A percentile compares a stretch with the other conserved stretches of the same genome.
These are phyloP conservation scores for Coluber constrictor DNA, from an alignment of 2,797 vertebrate species.

Conservation along the genomic window DNA sequence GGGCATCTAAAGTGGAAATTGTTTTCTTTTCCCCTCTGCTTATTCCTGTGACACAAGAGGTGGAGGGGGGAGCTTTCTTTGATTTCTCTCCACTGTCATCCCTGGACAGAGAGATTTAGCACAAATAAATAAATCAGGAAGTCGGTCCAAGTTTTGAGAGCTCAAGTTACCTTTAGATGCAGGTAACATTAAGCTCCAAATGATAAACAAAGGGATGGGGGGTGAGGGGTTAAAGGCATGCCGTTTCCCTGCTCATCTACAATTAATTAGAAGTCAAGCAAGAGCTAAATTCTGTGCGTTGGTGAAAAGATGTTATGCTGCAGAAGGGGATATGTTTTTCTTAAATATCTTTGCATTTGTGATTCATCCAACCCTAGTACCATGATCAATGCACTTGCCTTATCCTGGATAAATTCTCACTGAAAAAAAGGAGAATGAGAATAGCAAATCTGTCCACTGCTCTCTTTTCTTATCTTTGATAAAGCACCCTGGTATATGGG, in stretches of 20 bases:
- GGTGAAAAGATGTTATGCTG: background rate
- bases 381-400: background rate
- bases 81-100: constrained; percentile 23
- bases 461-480: background rate
- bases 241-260: background rate
- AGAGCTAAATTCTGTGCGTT: background rate
- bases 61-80: background rate
- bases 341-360: background rate
- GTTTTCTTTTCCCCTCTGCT: background rate
- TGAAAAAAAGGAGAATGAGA: background rate
- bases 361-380: background rate
- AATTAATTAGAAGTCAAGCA: constrained; percentile 16
- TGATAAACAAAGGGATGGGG: constrained; percentile 21
- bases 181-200: constrained; percentile 23
- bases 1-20: background rate
- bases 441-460: background rate
- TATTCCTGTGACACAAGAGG: background rate
- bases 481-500: background rate
- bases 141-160: constrained; percentile 4
- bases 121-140: constrained; percentile 29
- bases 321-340: background rate
- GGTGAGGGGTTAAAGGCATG: background rate
- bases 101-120: background rate
- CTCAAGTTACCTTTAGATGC: constrained; percentile 27
- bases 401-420: background rate